Base-by-base conservation (phyloP, 2,888 invertebrate genomes). In the Helicoverpa assulta region DNA sequence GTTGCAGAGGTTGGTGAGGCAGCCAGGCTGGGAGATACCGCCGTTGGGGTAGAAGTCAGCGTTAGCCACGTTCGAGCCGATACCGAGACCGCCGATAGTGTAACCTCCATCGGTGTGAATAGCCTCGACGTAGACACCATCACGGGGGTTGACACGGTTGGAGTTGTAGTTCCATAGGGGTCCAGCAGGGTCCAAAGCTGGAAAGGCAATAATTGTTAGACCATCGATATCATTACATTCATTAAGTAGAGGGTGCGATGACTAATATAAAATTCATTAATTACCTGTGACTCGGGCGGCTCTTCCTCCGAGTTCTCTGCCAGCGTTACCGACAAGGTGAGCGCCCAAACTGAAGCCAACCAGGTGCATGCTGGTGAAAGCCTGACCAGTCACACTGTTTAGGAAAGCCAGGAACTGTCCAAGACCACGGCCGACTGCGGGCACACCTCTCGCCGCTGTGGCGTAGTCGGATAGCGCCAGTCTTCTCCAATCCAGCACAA, bases 41-140 rank as follows among this genome's bases (percentile, higher is more conserved):
- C 94, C 92, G 75, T 96, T 96, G 14, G 96, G 96, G 92, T 94
- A 96, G 87, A 96, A 96, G 84, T 96, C 96, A 6, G 89, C 96
- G 70, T 96, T 90, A 1, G 95, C 96, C 5, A 96, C 87, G 4
- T 91, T 83, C 1, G 89, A 83, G 0, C 94, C 94, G 16, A 91
- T 95, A 89, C 76, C 96, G 88, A 82, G 94, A 90, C 86, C 96
- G 82, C 29, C 92, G 85, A 70, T 12, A 0, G 78, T 67, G 29
- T 73, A 83, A 78, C 82, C 84, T 0, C 86, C 84, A 37, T 87
- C 76, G 0, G 89, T 89, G 69, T 92, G 91, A 29, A 92, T 92
- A 51, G 83, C 90, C 57, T 92, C 92, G 0, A 91, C 91, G 73
- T 92, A 92, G 0, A 85, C 40, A 8, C 77, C 92, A 8, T 96